Conservation (phyloP, 2,888 invertebrate genomes). For the Caenorhabditis imperialis region DNA sequence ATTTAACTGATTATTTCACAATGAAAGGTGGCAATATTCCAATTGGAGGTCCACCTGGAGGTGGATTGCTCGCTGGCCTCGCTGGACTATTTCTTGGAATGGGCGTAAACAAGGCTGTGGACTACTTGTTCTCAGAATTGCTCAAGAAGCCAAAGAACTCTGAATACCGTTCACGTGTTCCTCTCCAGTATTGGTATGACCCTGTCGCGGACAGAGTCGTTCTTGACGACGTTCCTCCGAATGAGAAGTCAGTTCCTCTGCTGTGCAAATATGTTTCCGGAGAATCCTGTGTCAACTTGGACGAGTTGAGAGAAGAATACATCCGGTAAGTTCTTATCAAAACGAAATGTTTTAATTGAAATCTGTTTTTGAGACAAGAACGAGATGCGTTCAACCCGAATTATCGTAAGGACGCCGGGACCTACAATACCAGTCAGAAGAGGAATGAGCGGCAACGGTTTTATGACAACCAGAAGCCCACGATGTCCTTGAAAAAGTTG, state of each 20-base stretch:
- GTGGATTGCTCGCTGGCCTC: too few relatives aligned
- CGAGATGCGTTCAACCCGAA: slow-evolving; percentile 4
- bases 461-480: slow-evolving; percentile 3
- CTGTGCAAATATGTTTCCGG: slow-evolving; percentile 1
- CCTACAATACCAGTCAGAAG: background rate
- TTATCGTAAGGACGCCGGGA: background rate
- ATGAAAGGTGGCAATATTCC: too few relatives aligned
- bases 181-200: too few relatives aligned
- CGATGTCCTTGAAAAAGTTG: background rate
- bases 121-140: too few relatives aligned
- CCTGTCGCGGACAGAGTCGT: too few relatives aligned
- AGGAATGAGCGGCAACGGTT: background rate
- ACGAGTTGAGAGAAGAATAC: background rate
- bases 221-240: background rate
- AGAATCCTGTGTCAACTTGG: background rate
- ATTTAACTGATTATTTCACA: background rate
- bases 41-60: too few relatives aligned
- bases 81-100: too few relatives aligned
- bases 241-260: background rate
- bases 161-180: too few relatives aligned
- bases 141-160: too few relatives aligned
- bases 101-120: too few relatives aligned
- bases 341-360: too few relatives aligned
- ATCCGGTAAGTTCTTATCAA: background rate
- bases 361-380: slow-evolving; percentile 6